Conservation (phyloP, 2,113 vertebrate species). For the Phylloscopus whistleri region DNA sequence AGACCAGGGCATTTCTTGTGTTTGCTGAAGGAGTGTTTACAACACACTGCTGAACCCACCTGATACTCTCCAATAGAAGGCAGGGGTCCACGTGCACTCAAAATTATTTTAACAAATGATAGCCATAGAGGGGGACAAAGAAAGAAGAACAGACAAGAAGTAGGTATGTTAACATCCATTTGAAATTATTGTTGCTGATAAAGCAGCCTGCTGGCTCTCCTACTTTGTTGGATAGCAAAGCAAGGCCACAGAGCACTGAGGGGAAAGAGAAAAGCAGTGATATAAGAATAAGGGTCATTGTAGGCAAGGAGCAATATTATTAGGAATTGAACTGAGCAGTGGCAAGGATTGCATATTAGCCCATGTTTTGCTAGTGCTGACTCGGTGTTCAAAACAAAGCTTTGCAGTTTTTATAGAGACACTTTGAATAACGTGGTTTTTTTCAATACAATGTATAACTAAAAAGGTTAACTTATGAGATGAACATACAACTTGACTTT, state of each 20-base stretch:
- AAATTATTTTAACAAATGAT: not conserved
- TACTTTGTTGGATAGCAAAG: not conserved
- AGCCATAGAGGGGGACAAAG: not conserved
- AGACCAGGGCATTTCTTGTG: not conserved
- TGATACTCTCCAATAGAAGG: not conserved
- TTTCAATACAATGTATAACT: not conserved
- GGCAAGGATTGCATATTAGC: not conserved
- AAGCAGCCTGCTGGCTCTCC: not conserved
- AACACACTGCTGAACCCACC: not conserved
- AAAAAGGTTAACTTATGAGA: not conserved
- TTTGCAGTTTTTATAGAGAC: not conserved
- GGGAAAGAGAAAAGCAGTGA: not conserved
- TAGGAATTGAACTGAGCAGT: not conserved
- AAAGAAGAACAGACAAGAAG: not conserved
- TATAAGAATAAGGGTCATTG: not conserved
- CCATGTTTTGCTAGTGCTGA: not conserved
- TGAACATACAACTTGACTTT: not conserved
- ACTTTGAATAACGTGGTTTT: not conserved
- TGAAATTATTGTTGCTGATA: not conserved
- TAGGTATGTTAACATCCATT: not conserved
- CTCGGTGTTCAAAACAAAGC: not conserved
- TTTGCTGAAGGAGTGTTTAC: not conserved
- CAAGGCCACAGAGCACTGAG: not conserved
- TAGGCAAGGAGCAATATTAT: not conserved
- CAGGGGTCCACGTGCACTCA: not conserved